Evolutionary conservation across 2,113 vertebrate species (phyloP).

Genomic region (Drymodes brunneopygia): DNA sequence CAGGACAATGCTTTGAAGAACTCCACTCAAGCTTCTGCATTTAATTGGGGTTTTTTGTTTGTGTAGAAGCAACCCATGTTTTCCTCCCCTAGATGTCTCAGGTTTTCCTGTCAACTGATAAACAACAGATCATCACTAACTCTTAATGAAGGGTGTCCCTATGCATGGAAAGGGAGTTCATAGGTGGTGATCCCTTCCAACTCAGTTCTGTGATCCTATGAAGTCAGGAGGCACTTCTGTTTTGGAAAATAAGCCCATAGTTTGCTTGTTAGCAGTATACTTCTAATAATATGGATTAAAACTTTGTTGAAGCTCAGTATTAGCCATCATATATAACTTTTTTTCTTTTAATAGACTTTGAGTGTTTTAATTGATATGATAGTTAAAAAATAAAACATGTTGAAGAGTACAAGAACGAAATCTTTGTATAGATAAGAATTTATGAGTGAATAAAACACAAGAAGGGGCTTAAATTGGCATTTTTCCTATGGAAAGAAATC

Average conservation of each 20-base stretch:
- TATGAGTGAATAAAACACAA: neutral
- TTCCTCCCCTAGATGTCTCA: neutral
- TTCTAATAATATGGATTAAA: neutral
- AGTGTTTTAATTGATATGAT: neutral
- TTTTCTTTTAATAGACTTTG: neutral
- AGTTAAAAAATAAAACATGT: neutral
- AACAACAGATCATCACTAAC: neutral
- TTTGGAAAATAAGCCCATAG: neutral
- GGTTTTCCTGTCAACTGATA: neutral
- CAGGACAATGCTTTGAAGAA: neutral
- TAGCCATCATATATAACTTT: neutral
- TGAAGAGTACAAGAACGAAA: neutral
- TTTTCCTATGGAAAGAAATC: neutral
- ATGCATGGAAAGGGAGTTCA: neutral
- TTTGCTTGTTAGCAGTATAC: neutral
- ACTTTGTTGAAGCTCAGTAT: neutral
- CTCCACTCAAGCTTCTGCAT: neutral
- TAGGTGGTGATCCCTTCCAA: neutral
- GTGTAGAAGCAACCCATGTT: rapidly evolving
- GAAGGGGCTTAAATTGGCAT: neutral
- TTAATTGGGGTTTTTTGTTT: neutral
- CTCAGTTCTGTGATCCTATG: too few relatives aligned
- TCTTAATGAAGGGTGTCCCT: neutral
- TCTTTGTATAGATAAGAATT: neutral
- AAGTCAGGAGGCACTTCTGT: neutral